These are phyloP conservation scores for Candidula unifasciata DNA, from an alignment of 2,888 invertebrate species.

Conservation along the genomic window DNA sequence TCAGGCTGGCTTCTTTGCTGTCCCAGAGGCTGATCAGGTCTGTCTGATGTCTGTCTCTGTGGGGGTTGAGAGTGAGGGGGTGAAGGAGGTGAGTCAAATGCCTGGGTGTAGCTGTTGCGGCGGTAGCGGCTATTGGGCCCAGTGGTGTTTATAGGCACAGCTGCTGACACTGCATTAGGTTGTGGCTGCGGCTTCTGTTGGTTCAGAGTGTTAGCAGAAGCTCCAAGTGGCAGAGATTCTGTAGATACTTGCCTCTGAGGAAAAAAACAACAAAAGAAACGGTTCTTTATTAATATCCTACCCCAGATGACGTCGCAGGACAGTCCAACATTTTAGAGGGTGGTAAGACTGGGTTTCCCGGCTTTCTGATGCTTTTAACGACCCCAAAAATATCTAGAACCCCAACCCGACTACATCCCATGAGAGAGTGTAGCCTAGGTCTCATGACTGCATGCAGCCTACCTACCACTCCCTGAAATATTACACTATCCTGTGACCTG, in stretches of 20 bases:
- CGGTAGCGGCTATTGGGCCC: constrained; percentile 49
- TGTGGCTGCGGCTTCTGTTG: constrained; percentile 28
- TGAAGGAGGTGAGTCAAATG: constrained; percentile 54
- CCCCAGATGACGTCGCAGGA: no score
- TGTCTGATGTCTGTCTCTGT: not conserved
- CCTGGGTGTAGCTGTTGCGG: constrained; percentile 59
- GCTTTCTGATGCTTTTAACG: no score
- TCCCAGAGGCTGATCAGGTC: not conserved
- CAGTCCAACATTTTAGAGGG: no score
- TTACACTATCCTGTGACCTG: no score
- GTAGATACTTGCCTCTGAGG: constrained; percentile 17
- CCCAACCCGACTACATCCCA: no score
- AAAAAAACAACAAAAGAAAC: no score
- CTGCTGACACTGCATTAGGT: constrained; percentile 12
- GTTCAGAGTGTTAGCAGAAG: constrained; percentile 51
- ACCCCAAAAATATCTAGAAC: no score
- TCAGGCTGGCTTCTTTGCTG: not conserved
- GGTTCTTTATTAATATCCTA: no score
- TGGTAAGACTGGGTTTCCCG: no score
- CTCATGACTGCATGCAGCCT: no score
- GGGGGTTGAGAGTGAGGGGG: constrained; percentile 46
- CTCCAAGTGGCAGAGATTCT: constrained; percentile 51
- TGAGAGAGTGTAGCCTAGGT: no score
- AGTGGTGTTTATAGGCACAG: constrained; percentile 31
- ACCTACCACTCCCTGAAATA: no score